These are phyloP conservation scores for Melinaea menophilus DNA, from an alignment of 2,888 invertebrate genomes.

Conservation along the genomic window DNA sequence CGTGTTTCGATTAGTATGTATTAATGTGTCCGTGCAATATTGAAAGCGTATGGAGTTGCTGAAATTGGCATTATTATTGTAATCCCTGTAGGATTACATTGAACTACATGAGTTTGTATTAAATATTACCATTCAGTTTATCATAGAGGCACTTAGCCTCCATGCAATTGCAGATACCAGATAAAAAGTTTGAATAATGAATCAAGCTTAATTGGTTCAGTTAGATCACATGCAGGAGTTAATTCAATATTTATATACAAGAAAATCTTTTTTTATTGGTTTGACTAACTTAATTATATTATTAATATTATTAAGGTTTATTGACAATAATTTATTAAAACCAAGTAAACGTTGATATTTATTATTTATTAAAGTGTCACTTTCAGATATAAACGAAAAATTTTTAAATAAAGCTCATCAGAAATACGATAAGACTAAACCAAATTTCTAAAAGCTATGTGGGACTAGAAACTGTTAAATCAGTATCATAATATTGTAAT, in stretches of 20 bases:
- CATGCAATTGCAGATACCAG: no score
- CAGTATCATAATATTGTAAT: not conserved
- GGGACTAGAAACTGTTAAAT: not conserved
- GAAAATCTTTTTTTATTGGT: slow-evolving; percentile 6
- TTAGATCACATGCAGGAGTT: not conserved
- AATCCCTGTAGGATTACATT: no score
- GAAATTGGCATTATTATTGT: no score
- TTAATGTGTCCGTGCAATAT: no score
- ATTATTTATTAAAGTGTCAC: not conserved
- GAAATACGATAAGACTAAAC: slow-evolving; percentile 5
- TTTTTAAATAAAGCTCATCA: not conserved
- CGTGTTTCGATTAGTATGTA: not conserved
- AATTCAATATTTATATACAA: slow-evolving; percentile 23
- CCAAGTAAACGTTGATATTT: not conserved
- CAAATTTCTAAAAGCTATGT: not conserved
- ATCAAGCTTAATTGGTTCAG: slow-evolving; percentile 17
- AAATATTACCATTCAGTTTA: no score
- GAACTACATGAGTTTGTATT: no score
- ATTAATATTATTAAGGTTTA: no score
- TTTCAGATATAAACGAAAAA: not conserved
- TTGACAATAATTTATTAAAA: not conserved
- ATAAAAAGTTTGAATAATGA: slow-evolving; percentile 25
- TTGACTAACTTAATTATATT: not conserved
- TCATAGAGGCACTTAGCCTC: no score
- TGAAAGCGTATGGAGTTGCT: no score